These are phyloP conservation scores for Lycodopsis pacificus DNA, from an alignment of 2,797 vertebrate genomes.

Conservation along the genomic window DNA sequence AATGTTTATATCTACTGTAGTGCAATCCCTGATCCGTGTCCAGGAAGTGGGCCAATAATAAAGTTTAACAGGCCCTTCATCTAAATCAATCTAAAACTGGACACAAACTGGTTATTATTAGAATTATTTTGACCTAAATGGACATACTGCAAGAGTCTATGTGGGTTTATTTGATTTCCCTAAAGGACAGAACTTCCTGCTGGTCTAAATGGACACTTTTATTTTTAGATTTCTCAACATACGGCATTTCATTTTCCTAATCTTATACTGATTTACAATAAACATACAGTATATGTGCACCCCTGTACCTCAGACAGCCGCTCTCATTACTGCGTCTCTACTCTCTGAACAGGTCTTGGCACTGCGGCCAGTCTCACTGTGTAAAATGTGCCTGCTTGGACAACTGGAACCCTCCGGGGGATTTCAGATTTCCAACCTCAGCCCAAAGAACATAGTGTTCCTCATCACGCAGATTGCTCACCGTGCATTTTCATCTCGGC, in stretches of 20 bases:
- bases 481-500: conserved; percentile 74
- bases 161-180: background rate
- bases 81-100: background rate
- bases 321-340: conserved; percentile 13
- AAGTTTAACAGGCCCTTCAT: background rate
- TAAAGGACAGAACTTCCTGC: background rate
- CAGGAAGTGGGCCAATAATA: conserved; percentile 2
- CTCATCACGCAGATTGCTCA: conserved; percentile 69
- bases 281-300: background rate
- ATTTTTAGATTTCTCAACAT: background rate
- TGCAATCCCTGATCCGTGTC: background rate
- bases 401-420: conserved; percentile 53
- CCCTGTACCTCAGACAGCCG: background rate
- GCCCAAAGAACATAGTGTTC: conserved; percentile 72
- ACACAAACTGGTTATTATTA: too few relatives aligned
- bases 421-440: conserved; percentile 62
- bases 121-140: background rate
- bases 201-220: background rate
- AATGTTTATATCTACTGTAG: conserved; percentile 17
- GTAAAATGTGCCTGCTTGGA: conserved; percentile 58
- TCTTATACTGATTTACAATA: background rate
- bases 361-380: conserved; percentile 21
- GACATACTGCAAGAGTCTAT: background rate
- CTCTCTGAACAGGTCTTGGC: conserved; percentile 57
- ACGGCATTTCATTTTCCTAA: background rate